Evolutionary conservation across 1,140 invertebrate genomes (phyloP), one percentile per base, ranked within the genome.

Genomic region (Penaeus japonicus): DNA sequence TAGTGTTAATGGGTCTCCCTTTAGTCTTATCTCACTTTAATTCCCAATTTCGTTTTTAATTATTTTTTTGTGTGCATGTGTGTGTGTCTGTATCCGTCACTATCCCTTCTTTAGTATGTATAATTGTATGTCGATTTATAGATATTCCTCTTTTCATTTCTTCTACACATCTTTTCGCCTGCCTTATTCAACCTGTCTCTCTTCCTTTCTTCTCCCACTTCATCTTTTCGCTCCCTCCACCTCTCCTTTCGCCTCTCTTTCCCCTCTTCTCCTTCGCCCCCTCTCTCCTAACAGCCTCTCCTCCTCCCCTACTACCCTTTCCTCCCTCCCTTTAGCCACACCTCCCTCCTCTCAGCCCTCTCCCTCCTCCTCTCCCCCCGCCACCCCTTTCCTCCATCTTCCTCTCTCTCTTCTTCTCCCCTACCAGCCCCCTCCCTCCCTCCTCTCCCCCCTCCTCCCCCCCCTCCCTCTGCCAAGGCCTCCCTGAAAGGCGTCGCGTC

Each of bases 401-500:
- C 39, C 24, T 15, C 39, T 27, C 83, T 70, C 62, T 57, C 3
- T 82, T 59, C 35, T 4, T 59, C 27, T 59, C 59, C 80, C 59
- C 27, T 54, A 22, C 18, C 81, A 30, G 57, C 54, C 70, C 59
- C 39, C 10, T 62, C 32, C 81, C 62, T 57, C 47, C 22, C 57
- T 5, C 7, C 81, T 57, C 59, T 24, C 39, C 32, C 27, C 30
- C 70, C 22, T 12, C 79, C 17, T 53, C 80, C 80, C 70, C 78
- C 27, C n/a, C 54, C 53, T 88, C 80, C 20, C 30, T 35, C 70
- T 17, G 39, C 57, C 79, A 77, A 73, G 57, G 70, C 53, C 47
- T 35, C 81, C 59, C 80, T 88, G 79, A 77, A 82, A 83, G 57
- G 57, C 86, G 57, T 55, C 70, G 47, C 80, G 35, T 39, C 53